A percentile compares a stretch with the other conserved stretches of the same genome.
phyloP scores from a whole-genome alignment of 2,113 vertebrate genomes.

The Eretmochelys imbricata region DNA sequence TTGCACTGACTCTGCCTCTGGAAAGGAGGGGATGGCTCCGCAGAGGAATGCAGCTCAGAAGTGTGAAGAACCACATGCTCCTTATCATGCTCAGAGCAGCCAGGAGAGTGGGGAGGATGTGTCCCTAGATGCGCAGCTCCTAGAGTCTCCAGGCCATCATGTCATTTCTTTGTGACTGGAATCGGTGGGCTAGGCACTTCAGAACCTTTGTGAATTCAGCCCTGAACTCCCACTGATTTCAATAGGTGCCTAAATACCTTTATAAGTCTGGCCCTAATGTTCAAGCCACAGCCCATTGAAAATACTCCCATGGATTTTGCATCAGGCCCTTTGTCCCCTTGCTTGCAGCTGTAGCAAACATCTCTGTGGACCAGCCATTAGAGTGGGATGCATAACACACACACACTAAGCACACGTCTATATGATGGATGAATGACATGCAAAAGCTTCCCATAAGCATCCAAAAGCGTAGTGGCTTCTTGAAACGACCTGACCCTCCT shows the following conservation, averaged over 20 bases:
- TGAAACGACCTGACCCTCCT: background rate
- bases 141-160: background rate
- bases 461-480: background rate
- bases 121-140: background rate
- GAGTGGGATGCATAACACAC: background rate
- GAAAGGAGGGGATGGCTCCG: background rate
- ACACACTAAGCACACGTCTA: fast-evolving
- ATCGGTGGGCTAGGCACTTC: background rate
- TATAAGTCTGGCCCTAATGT: background rate
- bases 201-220: background rate
- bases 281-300: background rate
- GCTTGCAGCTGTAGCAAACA: background rate
- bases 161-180: background rate
- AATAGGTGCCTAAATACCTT: background rate
- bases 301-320: background rate
- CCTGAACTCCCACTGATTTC: background rate
- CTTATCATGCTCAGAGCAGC: background rate
- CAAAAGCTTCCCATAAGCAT: background rate
- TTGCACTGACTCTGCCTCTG: fast-evolving
- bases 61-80: background rate
- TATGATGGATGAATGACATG: background rate
- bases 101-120: background rate
- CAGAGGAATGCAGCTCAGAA: background rate
- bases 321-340: fast-evolving
- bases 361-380: background rate